A percentile compares a stretch with the other conserved stretches of the same genome.
These are phyloP conservation scores for Mimas tiliae DNA, from an alignment of 2,888 invertebrate genomes.

Conservation along the genomic window DNA sequence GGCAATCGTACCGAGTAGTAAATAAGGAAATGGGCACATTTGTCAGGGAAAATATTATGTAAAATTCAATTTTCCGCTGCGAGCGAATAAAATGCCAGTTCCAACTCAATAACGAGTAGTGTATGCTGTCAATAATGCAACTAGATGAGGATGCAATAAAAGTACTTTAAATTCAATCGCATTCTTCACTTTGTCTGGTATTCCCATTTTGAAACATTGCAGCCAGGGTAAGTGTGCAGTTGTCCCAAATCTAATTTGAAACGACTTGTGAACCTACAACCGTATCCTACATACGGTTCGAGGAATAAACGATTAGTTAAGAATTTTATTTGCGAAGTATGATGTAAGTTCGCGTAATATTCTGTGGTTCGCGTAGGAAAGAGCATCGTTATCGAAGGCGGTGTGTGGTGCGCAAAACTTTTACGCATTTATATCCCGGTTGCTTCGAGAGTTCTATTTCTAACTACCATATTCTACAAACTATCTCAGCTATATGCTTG, in stretches of 20 bases:
- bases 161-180: slow-evolving; percentile 66
- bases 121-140: slow-evolving; percentile 44
- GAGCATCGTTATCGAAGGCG: slow-evolving; percentile 51
- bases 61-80: slow-evolving; percentile 37
- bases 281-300: slow-evolving; percentile 46
- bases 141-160: slow-evolving; percentile 59
- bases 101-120: slow-evolving; percentile 33
- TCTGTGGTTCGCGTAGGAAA: slow-evolving; percentile 45
- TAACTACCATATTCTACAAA: slow-evolving; percentile 31
- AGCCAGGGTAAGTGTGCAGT: slow-evolving; percentile 61
- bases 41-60: slow-evolving; percentile 34
- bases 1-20: slow-evolving; percentile 14
- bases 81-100: slow-evolving; percentile 37
- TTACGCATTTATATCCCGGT: not conserved
- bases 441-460: not conserved
- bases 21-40: slow-evolving; percentile 35
- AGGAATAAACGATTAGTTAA: slow-evolving; percentile 50
- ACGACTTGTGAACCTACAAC: slow-evolving; percentile 44
- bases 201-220: slow-evolving; percentile 55
- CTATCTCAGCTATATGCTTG: not conserved
- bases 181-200: slow-evolving; percentile 56
- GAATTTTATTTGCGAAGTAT: slow-evolving; percentile 65
- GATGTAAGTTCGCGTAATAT: slow-evolving; percentile 53
- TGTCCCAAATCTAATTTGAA: slow-evolving; percentile 72
- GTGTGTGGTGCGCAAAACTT: slow-evolving; percentile 5